phyloP scores from a whole-genome alignment of 2,113 vertebrate genomes.

The Hippocampus guttulatus region DNA sequence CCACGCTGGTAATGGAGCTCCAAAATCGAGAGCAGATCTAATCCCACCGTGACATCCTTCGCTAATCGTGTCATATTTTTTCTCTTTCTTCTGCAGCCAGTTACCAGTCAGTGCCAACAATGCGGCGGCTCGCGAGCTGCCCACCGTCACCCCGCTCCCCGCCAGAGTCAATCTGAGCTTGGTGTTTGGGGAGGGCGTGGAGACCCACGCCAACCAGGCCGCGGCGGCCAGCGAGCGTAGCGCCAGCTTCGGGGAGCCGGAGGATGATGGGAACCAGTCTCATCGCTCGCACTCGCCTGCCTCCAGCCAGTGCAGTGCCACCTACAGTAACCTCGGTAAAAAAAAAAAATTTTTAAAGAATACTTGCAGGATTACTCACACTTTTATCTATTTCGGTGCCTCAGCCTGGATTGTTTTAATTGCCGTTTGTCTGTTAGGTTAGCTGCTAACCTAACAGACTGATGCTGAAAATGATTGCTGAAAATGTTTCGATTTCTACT shows the following conservation, averaged over 20 bases:
- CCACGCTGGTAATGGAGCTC: neutral
- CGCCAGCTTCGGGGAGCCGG: slow-evolving; percentile 60
- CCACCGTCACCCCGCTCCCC: slow-evolving; percentile 41
- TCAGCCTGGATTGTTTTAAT: neutral
- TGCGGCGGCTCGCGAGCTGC: slow-evolving; percentile 56
- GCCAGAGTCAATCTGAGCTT: slow-evolving; percentile 62
- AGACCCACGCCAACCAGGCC: slow-evolving; percentile 43
- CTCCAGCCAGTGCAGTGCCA: slow-evolving; percentile 83
- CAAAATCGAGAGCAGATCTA: neutral
- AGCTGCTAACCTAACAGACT: too few species aligned
- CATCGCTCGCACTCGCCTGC: slow-evolving; percentile 71
- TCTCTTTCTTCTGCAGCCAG: slow-evolving; percentile 71
- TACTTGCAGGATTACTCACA: neutral
- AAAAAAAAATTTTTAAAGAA: slow-evolving; percentile 10
- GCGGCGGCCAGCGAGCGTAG: slow-evolving; percentile 57
- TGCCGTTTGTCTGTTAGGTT: neutral
- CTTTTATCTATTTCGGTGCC: neutral
- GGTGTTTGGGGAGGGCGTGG: slow-evolving; percentile 48
- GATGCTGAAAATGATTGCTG: too few species aligned
- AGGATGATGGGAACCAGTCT: slow-evolving; percentile 70
- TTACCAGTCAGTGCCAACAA: slow-evolving; percentile 66
- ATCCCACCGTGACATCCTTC: neutral
- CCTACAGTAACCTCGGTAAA: slow-evolving; percentile 92
- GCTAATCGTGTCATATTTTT: neutral
- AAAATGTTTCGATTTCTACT: too few species aligned